Evolutionary conservation across 2,797 vertebrate genomes (phyloP), one percentile per base, ranked within the genome.

Genomic region (Hemibagrus guttatus): DNA sequence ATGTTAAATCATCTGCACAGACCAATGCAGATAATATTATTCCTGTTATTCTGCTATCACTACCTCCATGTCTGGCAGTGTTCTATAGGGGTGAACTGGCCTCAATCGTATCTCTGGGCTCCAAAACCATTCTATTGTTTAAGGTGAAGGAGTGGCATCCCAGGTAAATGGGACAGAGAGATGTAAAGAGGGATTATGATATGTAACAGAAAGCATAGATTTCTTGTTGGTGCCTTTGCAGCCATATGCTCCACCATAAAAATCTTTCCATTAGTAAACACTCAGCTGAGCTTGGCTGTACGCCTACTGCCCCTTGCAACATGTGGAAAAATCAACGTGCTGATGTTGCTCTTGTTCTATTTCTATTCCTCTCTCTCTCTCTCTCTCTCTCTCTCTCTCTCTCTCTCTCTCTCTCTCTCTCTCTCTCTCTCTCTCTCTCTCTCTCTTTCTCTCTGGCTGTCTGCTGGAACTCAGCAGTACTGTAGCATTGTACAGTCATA

Each of bases 281-380:
- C 39, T 59, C 3, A 2, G 80, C 80, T 87, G 23, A 26, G 63
- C 19, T 76, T 89, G 88, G 85, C 81, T 56, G 76, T 54, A 59
- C 26, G 84, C 90, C 80, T 84, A 31, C 42, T 56, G 31, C 63
- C 68, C 87, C 82, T 63, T 56, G 54, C 12, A 2, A 12, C 59
- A 4, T n/a, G 71, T 68, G 84, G 88, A 89, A 89, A 74, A 89
- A 87, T 86, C 35, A 79, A 88, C 76, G 79, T 11, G 71, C 81
- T 79, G 80, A 69, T 49, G 46, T 83, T 72, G 39, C 54, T 56
- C 52, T 31, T 52, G 59, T 75, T 76, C 68, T 35, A 69, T 49
- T 28, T 75, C 7, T 28, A 39, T 66, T 35, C 76, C 46, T 21
- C 31, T 19, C 42, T 68, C 69, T 82, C 7, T 42, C 26, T 76